Evolutionary conservation across 2,797 vertebrate genomes (phyloP).

Genomic region (Ibycter americanus): DNA sequence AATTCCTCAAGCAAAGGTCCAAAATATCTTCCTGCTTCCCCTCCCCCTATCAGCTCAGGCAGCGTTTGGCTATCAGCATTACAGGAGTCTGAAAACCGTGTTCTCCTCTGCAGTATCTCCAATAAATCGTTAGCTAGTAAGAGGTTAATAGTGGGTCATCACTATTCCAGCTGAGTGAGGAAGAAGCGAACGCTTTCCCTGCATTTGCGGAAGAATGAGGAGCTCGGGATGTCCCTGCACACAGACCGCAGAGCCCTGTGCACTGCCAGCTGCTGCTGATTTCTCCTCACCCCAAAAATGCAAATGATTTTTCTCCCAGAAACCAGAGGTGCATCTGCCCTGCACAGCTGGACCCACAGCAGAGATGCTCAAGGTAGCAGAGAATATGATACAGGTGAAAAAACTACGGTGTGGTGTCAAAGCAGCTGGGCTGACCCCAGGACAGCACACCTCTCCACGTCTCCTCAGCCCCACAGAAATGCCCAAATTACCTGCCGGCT

Average conservation of each 20-base stretch:
- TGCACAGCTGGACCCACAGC: not conserved
- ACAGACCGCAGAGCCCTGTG: not conserved
- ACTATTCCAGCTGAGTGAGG: not conserved
- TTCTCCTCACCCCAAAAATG: not conserved
- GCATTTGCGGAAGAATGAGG: fast-evolving
- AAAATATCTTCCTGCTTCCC: not conserved
- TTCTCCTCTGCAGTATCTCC: not conserved
- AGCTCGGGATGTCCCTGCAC: not conserved
- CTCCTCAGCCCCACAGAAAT: not conserved
- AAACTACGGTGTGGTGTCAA: not conserved
- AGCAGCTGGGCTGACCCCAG: not conserved
- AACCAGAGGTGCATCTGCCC: not conserved
- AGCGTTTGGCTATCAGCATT: not conserved
- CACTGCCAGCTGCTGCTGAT: not conserved
- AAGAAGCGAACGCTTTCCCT: fast-evolving
- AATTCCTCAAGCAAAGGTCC: not conserved
- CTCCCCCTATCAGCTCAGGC: not conserved
- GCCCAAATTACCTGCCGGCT: not conserved
- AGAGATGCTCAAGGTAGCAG: not conserved
- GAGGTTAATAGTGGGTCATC: not conserved
- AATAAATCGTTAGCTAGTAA: not conserved
- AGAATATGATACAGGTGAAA: not conserved
- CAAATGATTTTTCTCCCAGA: not conserved
- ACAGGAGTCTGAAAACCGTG: not conserved
- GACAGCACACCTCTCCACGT: fast-evolving